Evolutionary conservation across 2,113 vertebrate species (phyloP).

Genomic region (Amazona guildingii): DNA sequence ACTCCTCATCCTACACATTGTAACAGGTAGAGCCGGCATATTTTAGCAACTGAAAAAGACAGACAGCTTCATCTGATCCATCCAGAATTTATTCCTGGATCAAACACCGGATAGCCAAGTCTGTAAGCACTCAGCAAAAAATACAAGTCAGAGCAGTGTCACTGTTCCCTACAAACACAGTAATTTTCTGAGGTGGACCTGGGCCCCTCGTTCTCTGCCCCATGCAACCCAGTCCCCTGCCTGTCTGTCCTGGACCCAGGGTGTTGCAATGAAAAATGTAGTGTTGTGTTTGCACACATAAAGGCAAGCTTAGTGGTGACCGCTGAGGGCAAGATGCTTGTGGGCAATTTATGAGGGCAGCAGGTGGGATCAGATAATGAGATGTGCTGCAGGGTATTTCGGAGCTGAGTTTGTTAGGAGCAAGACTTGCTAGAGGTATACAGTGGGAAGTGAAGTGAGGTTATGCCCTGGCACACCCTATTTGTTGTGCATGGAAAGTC

Average conservation of each 20-base stretch:
- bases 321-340: background rate
- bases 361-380: background rate
- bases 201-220: background rate
- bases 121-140: background rate
- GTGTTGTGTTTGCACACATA: background rate
- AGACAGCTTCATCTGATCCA: background rate
- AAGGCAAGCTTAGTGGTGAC: background rate
- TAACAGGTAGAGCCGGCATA: background rate
- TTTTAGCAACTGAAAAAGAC: background rate
- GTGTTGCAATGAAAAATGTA: background rate
- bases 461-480: background rate
- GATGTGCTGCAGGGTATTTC: background rate
- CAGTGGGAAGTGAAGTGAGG: background rate
- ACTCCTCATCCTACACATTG: rapidly evolving
- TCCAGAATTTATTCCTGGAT: background rate
- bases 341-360: background rate
- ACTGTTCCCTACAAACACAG: background rate
- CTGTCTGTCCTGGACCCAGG: background rate
- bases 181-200: background rate
- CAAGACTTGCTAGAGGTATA: background rate
- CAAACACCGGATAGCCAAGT: background rate
- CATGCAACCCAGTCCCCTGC: background rate
- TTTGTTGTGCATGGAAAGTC: background rate
- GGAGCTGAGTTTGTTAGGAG: background rate
- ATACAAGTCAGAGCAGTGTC: background rate